Evolutionary conservation across 2,797 vertebrate genomes (phyloP).

Genomic region (Coregonus ussuriensis): DNA sequence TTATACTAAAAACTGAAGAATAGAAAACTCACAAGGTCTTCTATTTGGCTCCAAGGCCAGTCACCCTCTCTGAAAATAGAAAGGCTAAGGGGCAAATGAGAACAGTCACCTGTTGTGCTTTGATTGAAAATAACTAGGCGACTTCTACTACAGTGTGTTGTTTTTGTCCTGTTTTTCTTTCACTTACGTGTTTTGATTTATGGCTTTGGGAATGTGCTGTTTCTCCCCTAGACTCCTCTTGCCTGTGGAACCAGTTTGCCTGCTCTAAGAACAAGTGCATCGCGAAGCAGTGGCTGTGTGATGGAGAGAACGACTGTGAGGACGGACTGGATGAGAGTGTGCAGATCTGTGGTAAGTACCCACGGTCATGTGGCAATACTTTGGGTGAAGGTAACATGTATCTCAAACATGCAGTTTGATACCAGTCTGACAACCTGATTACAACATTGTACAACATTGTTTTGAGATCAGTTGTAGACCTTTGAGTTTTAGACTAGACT

Average conservation of each 20-base stretch:
- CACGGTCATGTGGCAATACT: background rate
- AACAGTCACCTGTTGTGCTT: slow-evolving; percentile 45
- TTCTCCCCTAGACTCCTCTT: slow-evolving; percentile 85
- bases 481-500: background rate
- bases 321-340: slow-evolving; percentile 92
- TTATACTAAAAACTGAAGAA: background rate
- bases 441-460: background rate
- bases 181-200: slow-evolving; percentile 50
- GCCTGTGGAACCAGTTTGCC: slow-evolving; percentile 96
- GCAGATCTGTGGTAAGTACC: slow-evolving; percentile 84
- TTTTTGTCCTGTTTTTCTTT: slow-evolving; percentile 39
- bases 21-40: background rate
- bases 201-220: slow-evolving; percentile 18
- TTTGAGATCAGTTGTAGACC: background rate
- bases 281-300: slow-evolving; percentile 95
- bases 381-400: background rate
- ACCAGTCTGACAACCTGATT: background rate
- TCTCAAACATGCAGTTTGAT: background rate
- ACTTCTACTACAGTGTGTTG: slow-evolving; percentile 4
- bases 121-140: slow-evolving; percentile 51
- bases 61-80: slow-evolving; percentile 25
- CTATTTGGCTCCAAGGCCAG: slow-evolving; percentile 14
- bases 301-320: slow-evolving; percentile 95
- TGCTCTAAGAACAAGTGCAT: slow-evolving; percentile 98
- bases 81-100: slow-evolving; percentile 37